phyloP scores from a whole-genome alignment of 1,140 invertebrate genomes.

The Latrodectus geometricus region DNA sequence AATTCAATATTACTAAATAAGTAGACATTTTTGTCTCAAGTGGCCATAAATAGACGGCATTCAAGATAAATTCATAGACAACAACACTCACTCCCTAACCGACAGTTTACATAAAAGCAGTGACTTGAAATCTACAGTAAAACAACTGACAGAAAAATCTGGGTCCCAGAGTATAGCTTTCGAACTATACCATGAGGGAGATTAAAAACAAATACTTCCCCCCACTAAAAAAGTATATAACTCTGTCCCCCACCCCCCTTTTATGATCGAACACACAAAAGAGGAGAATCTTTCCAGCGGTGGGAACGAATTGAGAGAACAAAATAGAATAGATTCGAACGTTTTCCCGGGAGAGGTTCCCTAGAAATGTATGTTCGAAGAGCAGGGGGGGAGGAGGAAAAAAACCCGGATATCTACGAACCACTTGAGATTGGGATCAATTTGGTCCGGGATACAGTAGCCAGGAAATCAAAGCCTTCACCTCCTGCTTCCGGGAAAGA shows the following conservation, averaged over 20 bases:
- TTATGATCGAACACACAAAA: too few species aligned
- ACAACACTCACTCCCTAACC: too few species aligned
- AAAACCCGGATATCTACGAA: background rate
- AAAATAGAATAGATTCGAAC: conserved; percentile 1
- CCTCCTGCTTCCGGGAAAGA: background rate
- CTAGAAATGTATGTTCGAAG: background rate
- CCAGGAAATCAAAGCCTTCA: background rate
- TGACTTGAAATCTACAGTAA: too few species aligned
- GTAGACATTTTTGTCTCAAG: too few species aligned
- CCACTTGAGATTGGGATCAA: background rate
- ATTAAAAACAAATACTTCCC: background rate
- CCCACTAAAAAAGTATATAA: background rate
- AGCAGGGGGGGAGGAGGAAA: background rate
- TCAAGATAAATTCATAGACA: too few species aligned
- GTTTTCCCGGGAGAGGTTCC: background rate
- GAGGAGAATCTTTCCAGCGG: background rate
- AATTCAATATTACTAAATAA: too few species aligned
- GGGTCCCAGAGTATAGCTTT: too few species aligned
- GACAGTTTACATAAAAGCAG: too few species aligned
- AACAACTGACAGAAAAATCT: too few species aligned
- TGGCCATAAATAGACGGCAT: too few species aligned
- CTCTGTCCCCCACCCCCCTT: too few species aligned
- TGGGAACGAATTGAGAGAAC: background rate
- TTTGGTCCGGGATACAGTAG: background rate
- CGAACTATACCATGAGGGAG: background rate